Evolutionary conservation across 1,140 invertebrate species (phyloP), one percentile per base, ranked within the genome.

Genomic region (Tetragonula clypearis): DNA sequence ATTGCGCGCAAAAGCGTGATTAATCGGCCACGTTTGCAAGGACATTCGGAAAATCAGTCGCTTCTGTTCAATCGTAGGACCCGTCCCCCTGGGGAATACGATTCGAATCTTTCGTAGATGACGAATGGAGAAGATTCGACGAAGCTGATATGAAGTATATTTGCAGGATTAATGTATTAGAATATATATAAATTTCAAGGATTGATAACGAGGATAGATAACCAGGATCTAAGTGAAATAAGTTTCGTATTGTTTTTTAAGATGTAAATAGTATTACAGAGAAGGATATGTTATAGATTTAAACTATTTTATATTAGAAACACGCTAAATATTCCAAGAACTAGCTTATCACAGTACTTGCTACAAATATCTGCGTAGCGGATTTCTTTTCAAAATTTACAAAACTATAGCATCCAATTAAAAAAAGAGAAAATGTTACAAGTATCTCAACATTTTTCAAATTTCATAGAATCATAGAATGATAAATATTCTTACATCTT

Each of bases 1-100:
- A 77, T 84, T 35, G 66, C 66, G 78, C 49, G 86, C 53, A 35
- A 85, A 85, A 71, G 83, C 82, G 30, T 76, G 87, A 88, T 88
- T 88, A 88, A 88, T 88, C 74, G 76, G 26, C n/a, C 56, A 2
- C 71, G 26, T 79, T 84, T 84, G 58, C 66, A 9, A 19, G 71
- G 60, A 30, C 26, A 58, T 35, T 77, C 53, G 53, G 23, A 58
- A 58, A 82, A 23, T 75, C 68, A 30, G 58, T 17, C 72, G 68
- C 71, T 72, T 53, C 23, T 23, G 55, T 55, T 30, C 41, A 19
- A 65, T 3, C 62, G 58, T 26, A 30, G 30, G 21, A 76, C 23
- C 19, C 23, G 11, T n/a, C 14, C 15, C 35, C 21, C 26, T 35
- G 15, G 3, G 17, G 14, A 21, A 11, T 35, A 9, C 23, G 35